These are phyloP conservation scores for Entomobrya proxima DNA, from an alignment of 2,888 invertebrate species.

Conservation along the genomic window DNA sequence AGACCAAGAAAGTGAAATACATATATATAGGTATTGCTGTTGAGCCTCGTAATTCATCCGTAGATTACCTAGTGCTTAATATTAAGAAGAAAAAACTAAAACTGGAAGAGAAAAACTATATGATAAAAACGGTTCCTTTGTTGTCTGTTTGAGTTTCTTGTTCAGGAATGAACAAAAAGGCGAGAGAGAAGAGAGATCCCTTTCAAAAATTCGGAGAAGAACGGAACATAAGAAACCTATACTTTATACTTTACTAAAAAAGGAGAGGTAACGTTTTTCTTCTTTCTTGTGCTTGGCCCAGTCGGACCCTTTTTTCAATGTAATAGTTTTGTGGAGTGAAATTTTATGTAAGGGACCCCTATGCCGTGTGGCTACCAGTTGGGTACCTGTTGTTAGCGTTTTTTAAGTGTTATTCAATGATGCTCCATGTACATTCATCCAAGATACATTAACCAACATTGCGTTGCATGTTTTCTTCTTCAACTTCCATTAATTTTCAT, in stretches of 20 bases:
- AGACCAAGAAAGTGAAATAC: background rate
- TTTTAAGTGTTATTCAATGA: background rate
- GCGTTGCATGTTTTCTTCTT: background rate
- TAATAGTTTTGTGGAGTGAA: background rate
- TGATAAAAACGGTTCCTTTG: constrained; percentile 52
- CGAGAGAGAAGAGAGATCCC: constrained; percentile 31
- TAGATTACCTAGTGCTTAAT: background rate
- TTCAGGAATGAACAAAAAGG: constrained; percentile 54
- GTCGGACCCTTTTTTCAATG: constrained; percentile 31
- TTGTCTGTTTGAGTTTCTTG: constrained; percentile 30
- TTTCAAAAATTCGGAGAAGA: constrained; percentile 17
- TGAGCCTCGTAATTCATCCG: constrained; percentile 51
- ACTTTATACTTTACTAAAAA: no score
- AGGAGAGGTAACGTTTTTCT: no score
- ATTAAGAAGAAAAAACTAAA: constrained; percentile 25
- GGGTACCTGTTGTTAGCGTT: constrained; percentile 21
- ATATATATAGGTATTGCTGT: background rate
- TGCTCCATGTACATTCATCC: no score
- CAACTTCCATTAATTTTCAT: background rate
- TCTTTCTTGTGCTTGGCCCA: background rate
- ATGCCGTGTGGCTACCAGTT: background rate
- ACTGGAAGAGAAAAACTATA: constrained; percentile 34
- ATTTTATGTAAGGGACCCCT: background rate
- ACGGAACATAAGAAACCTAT: constrained; percentile 29
- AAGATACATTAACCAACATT: background rate